Percentiles rank a stretch among this genome's conserved stretches.
These are phyloP conservation scores for Chelonia mydas DNA, from an alignment of 2,797 vertebrate genomes.

Conservation along the genomic window DNA sequence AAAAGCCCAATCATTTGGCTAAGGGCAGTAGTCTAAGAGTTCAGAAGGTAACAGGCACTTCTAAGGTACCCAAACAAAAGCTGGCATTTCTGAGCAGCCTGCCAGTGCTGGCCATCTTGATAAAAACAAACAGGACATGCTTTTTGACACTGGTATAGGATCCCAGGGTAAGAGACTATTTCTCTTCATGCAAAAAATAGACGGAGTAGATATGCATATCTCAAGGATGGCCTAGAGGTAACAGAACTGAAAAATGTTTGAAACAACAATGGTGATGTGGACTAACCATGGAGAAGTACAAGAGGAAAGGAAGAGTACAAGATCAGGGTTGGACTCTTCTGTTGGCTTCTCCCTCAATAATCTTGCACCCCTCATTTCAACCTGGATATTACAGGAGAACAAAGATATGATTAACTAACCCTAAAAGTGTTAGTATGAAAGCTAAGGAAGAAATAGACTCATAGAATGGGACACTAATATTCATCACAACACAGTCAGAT, in stretches of 20 bases:
- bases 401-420: neutral
- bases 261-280: neutral
- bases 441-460: neutral
- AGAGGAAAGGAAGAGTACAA: neutral
- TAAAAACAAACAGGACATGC: slow-evolving; percentile 27
- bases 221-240: neutral
- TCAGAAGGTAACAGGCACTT: slow-evolving; percentile 27
- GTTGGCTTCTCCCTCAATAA: neutral
- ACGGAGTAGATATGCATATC: neutral
- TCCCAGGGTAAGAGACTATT: accelerated
- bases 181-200: neutral
- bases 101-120: slow-evolving; percentile 20
- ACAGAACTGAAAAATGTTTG: neutral
- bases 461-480: neutral
- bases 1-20: neutral
- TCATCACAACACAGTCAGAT: neutral
- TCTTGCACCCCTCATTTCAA: neutral
- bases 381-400: neutral
- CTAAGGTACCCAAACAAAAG: slow-evolving; percentile 4
- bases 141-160: slow-evolving; percentile 36
- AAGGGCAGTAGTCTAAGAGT: neutral
- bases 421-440: neutral
- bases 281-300: neutral
- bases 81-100: slow-evolving; percentile 51
- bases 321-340: neutral